These are phyloP conservation scores for Prionace glauca DNA, from an alignment of 2,797 vertebrate species.

Conservation along the genomic window DNA sequence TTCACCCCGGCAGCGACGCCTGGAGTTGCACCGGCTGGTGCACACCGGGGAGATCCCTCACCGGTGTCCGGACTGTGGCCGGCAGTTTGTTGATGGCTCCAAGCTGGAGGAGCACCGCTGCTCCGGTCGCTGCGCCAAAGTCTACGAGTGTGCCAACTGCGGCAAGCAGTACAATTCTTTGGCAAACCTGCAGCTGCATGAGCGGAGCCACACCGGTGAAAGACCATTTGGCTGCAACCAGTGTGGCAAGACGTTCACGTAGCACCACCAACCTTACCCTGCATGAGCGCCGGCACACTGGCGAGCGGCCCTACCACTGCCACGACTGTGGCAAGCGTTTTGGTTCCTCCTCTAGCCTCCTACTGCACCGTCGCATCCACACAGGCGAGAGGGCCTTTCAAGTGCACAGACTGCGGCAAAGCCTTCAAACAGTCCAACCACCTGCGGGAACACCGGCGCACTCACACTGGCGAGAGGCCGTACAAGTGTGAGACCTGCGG, in stretches of 20 bases:
- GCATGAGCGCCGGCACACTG: conserved; percentile 40
- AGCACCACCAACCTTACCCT: background rate
- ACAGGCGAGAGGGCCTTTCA: conserved; percentile 79
- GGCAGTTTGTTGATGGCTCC: background rate
- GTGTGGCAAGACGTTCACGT: background rate
- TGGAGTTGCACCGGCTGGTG: conserved; percentile 55
- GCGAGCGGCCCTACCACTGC: conserved; percentile 59
- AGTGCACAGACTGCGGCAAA: conserved; percentile 72
- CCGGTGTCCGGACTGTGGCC: conserved; percentile 38
- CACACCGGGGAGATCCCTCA: conserved; percentile 42
- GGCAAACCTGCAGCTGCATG: background rate
- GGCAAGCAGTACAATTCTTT: background rate
- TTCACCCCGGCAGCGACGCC: conserved; percentile 60
- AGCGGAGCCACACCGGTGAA: background rate
- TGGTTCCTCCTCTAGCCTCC: conserved; percentile 66
- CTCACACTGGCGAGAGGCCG: conserved; percentile 66
- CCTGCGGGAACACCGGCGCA: conserved; percentile 76
- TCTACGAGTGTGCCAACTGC: background rate
- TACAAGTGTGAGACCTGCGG: conserved; percentile 61
- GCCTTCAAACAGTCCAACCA: conserved; percentile 79
- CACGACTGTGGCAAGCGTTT: conserved; percentile 69
- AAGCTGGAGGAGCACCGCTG: conserved; percentile 7
- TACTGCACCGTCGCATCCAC: conserved; percentile 72
- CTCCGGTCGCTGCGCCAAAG: background rate
- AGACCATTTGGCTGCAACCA: background rate